Percentiles rank a stretch among this genome's conserved stretches.
Evolutionary conservation across 1,140 invertebrate genomes (phyloP).

Genomic region (Bactericera cockerelli): DNA sequence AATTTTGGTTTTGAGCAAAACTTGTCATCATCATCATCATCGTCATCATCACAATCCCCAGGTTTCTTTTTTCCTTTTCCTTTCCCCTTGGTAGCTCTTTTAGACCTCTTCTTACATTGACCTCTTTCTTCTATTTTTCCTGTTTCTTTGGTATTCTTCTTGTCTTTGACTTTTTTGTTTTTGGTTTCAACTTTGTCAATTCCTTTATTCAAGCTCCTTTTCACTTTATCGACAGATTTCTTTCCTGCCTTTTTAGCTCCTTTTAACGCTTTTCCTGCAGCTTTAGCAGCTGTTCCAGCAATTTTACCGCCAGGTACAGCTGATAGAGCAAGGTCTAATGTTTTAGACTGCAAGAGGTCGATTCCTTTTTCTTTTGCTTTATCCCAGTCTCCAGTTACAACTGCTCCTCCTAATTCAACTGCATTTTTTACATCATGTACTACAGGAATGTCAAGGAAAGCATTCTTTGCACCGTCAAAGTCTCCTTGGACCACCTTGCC

Average conservation of each 20-base stretch:
- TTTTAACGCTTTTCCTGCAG: constrained; percentile 2
- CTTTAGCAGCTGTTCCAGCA: constrained; percentile 11
- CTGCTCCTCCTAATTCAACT: constrained; percentile 11
- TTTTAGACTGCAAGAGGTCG: constrained; percentile 7
- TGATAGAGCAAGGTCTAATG: constrained; percentile 10
- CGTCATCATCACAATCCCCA: not conserved
- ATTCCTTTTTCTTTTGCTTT: constrained; percentile 13
- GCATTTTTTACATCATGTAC: constrained; percentile 16
- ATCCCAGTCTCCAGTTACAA: constrained; percentile 15
- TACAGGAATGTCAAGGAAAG: constrained; percentile 14
- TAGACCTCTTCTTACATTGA: constrained; percentile 4
- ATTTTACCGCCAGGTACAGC: constrained; percentile 10
- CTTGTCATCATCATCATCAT: constrained; percentile 6
- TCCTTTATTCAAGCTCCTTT: constrained; percentile 6
- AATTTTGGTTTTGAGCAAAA: not conserved
- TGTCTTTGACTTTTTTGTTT: constrained; percentile 5
- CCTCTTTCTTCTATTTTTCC: not conserved
- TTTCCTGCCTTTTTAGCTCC: constrained; percentile 7
- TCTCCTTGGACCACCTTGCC: constrained; percentile 15
- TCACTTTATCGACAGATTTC: constrained; percentile 6
- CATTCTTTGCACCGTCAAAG: constrained; percentile 11
- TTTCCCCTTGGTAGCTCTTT: not conserved
- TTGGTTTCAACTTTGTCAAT: constrained; percentile 3
- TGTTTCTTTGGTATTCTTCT: not conserved
- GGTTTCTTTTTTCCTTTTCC: not conserved